Evolutionary conservation across 1,140 invertebrate genomes (phyloP).

Genomic region (Drosophila eugracilis): DNA sequence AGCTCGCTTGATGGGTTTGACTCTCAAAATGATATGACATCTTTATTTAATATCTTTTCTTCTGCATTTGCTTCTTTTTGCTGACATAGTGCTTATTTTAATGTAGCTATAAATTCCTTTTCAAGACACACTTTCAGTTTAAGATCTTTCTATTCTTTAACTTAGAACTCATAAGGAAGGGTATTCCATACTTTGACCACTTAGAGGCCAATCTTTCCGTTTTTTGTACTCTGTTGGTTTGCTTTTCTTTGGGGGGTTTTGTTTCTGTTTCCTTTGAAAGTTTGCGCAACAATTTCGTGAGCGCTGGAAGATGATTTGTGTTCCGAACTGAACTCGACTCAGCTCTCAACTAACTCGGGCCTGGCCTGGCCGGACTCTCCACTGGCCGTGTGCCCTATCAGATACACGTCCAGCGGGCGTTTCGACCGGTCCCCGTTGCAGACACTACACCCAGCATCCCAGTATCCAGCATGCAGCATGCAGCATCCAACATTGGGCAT

Average conservation of each 20-base stretch:
- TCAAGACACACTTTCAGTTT: no score
- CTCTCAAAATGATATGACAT: background rate
- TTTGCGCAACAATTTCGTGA: constrained; percentile 83
- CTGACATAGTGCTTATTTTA: no score
- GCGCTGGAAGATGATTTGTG: constrained; percentile 83
- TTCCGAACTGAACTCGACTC: constrained; percentile 66
- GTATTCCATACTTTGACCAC: constrained; percentile 15
- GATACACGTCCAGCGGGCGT: constrained; percentile 81
- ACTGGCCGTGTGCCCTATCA: constrained; percentile 66
- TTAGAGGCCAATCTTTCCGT: background rate
- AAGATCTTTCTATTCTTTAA: no score
- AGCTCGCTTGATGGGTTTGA: background rate
- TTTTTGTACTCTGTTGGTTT: constrained; percentile 31
- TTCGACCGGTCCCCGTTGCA: constrained; percentile 51
- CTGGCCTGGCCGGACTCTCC: constrained; percentile 42
- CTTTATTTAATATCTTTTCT: no score
- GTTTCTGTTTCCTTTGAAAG: constrained; percentile 63
- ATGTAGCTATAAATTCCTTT: no score
- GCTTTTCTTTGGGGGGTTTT: constrained; percentile 43
- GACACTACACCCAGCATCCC: constrained; percentile 16
- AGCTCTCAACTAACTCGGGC: constrained; percentile 26
- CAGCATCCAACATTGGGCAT: constrained; percentile 17
- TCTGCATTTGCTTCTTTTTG: no score
- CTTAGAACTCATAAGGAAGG: background rate
- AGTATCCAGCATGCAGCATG: constrained; percentile 3